A percentile compares a stretch with the other conserved stretches of the same genome.
These are phyloP conservation scores for Trogon melanurus DNA, from an alignment of 2,113 vertebrate species.

Conservation along the genomic window DNA sequence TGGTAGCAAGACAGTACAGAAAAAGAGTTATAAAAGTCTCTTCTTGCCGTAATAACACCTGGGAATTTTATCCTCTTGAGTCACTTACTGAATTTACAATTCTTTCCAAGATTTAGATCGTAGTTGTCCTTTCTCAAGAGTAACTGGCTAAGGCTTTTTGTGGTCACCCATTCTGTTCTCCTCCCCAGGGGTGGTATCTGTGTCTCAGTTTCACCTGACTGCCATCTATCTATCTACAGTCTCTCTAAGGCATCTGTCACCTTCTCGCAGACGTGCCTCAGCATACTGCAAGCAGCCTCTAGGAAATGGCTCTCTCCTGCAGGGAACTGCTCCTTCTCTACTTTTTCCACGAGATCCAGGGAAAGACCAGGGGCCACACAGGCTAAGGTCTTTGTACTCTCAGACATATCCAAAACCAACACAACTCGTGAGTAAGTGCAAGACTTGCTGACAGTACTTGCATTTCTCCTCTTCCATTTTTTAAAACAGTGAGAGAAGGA, in stretches of 20 bases:
- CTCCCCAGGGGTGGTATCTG: neutral
- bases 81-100: neutral
- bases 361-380: neutral
- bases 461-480: neutral
- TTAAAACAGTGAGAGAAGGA: neutral
- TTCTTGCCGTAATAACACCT: neutral
- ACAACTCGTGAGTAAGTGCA: neutral
- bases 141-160: neutral
- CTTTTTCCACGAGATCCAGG: neutral
- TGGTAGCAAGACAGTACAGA: neutral
- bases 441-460: neutral
- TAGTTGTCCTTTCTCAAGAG: neutral
- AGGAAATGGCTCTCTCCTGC: neutral
- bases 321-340: neutral
- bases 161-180: neutral
- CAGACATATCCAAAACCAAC: neutral
- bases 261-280: neutral
- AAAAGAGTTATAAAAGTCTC: neutral
- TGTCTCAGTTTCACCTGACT: slow-evolving; percentile 28
- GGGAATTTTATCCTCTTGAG: neutral
- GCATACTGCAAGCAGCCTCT: neutral
- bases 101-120: neutral
- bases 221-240: slow-evolving; percentile 12
- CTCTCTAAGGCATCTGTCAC: neutral
- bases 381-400: neutral